phyloP scores from a whole-genome alignment of 2,797 vertebrate species.

The Syngnathus acus region DNA sequence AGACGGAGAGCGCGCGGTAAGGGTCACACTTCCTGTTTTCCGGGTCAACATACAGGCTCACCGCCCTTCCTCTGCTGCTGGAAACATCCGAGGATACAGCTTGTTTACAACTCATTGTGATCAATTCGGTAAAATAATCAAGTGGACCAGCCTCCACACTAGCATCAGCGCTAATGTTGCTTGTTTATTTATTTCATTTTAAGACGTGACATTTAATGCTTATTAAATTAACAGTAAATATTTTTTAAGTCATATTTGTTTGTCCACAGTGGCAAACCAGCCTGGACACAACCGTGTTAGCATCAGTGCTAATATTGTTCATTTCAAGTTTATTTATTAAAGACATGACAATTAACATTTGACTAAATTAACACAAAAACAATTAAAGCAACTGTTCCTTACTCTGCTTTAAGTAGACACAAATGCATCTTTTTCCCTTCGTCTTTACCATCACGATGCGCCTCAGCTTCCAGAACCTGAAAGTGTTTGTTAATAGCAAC shows the following conservation, averaged over 20 bases:
- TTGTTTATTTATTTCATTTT: too few relatives aligned
- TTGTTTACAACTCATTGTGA: too few relatives aligned
- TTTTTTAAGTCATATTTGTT: too few relatives aligned
- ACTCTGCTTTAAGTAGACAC: neutral
- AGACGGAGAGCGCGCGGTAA: slow-evolving; percentile 88
- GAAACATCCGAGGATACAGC: neutral
- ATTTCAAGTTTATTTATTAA: neutral
- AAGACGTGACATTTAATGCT: too few relatives aligned
- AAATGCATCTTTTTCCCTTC: neutral
- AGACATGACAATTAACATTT: neutral
- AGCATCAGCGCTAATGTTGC: too few relatives aligned
- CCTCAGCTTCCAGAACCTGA: slow-evolving; percentile 33
- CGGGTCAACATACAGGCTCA: slow-evolving; percentile 64
- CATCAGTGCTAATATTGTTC: neutral
- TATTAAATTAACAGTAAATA: too few relatives aligned
- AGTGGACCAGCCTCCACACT: too few relatives aligned
- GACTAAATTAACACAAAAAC: too few relatives aligned
- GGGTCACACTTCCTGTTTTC: slow-evolving; percentile 64
- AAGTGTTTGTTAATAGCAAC: slow-evolving; percentile 48
- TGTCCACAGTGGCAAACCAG: too few relatives aligned
- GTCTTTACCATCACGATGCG: slow-evolving; percentile 36
- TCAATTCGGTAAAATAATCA: too few relatives aligned
- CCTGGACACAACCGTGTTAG: neutral
- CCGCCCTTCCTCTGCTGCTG: slow-evolving; percentile 34
- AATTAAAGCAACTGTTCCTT: neutral